phyloP scores from a whole-genome alignment of 2,888 invertebrate genomes.

The Tipula lateralis region DNA sequence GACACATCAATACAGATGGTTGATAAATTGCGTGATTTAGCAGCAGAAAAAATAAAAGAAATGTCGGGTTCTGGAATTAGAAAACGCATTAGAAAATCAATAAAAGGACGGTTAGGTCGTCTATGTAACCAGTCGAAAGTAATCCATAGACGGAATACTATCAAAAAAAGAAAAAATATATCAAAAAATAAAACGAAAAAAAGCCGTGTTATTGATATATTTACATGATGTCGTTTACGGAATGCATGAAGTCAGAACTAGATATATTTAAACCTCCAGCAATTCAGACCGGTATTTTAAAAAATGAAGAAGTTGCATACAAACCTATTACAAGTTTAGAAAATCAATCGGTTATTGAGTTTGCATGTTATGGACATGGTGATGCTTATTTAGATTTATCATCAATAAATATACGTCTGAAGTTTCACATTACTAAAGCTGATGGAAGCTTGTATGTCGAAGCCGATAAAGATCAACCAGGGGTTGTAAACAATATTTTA shows the following conservation, averaged over 20 bases:
- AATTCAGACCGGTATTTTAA: background rate
- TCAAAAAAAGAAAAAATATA: background rate
- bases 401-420: slow-evolving; percentile 24
- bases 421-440: slow-evolving; percentile 7
- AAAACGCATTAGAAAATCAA: background rate
- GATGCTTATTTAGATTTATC: slow-evolving; percentile 31
- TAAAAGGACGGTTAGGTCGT: background rate
- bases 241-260: background rate
- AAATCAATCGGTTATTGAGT: too few relatives aligned
- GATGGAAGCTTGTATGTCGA: background rate
- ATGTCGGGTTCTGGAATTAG: background rate
- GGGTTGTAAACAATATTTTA: slow-evolving; percentile 30
- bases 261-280: background rate
- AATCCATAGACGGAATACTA: background rate
- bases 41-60: background rate
- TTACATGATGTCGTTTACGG: background rate
- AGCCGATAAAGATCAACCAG: background rate
- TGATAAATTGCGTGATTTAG: background rate
- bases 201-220: background rate
- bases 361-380: too few relatives aligned
- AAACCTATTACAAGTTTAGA: too few relatives aligned
- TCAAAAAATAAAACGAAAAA: background rate
- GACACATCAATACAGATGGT: background rate
- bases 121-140: background rate
- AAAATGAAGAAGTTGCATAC: too few relatives aligned